Base-by-base conservation (phyloP, 2,113 vertebrate genomes). In the Alethe diademata region DNA sequence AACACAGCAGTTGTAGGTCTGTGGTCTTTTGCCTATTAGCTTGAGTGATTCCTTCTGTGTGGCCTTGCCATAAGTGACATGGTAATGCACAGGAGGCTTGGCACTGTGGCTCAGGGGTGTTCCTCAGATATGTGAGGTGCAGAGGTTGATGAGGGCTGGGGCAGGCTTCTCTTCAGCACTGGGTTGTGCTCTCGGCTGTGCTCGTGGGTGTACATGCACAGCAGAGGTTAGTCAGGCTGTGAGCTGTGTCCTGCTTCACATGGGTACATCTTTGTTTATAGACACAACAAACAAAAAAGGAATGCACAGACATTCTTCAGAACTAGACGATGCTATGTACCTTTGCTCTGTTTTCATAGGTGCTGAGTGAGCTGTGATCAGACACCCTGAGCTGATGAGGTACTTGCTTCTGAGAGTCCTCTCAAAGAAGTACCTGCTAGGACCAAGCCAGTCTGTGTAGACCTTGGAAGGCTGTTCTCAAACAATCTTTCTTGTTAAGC, bases 51-150 rank as follows among this genome's bases (percentile, higher is more conserved):
- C 33, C 48, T 73, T 12, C 25, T 54, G 5, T 40, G 4, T 66
- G 36, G n/a, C 25, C 70, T 50, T 85, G 51, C 38, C 6, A 0
- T 62, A 9, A 58, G 28, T 19, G 43, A 22, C 40, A 26, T 6
- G 0, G 0, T 28, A 18, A 5, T 4, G 36, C 28, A 1, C 7
- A 28, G 28, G 36, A 36, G 42, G 50, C 28, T n/a, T 42, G 82
- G 47, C 45, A 7, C 19, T 3, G 36, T 48, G 50, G 42, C 12
- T 9, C 0, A 0, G 35, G 29, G 28, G 9, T 19, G 57, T 38
- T 25, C 4, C 40, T 83, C 18, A n/a, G 2, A 17, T 0, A 0
- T 28, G 20, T 0, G 0, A 51, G 65, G 26, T 31, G 14, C 5
- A 6, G 57, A 7, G 33, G 38, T 8, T 65, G 57, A 13, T 26